Percentiles rank a stretch among this genome's conserved stretches.
Conservation (phyloP, 30 jellyfish, hydroid and myxozoan genomes). For the Chrysaora quinquecirrha region DNA sequence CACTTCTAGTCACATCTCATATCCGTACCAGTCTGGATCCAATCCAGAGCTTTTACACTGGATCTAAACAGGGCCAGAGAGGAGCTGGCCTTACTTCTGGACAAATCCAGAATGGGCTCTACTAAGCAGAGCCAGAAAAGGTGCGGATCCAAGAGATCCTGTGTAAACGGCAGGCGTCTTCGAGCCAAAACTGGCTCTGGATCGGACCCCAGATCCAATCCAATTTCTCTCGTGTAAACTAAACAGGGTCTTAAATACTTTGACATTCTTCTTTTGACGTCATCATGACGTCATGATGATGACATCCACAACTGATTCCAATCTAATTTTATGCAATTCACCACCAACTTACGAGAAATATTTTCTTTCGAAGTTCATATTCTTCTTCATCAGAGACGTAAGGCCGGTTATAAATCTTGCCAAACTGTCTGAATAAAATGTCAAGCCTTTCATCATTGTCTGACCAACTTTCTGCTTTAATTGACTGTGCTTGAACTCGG, state of each 20-base stretch:
- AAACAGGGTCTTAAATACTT: not conserved
- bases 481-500: not conserved
- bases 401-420: slow-evolving; percentile 36
- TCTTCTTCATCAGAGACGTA: slow-evolving; percentile 48
- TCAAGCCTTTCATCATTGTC: not conserved
- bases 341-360: slow-evolving; percentile 26
- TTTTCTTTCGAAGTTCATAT: slow-evolving; percentile 18
- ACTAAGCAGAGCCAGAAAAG: not conserved
- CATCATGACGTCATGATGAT: not conserved
- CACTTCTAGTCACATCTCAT: too few relatives aligned
- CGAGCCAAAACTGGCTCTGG: too few relatives aligned
- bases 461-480: not conserved
- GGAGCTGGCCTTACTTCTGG: not conserved
- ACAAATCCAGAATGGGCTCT: not conserved
- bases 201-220: too few relatives aligned
- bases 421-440: slow-evolving; percentile 43
- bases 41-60: too few relatives aligned
- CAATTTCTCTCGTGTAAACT: not conserved
- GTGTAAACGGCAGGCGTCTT: too few relatives aligned
- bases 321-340: not conserved
- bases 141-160: too few relatives aligned
- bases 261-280: not conserved
- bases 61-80: too few relatives aligned
- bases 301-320: too few relatives aligned
- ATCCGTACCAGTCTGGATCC: too few relatives aligned